Percentiles rank a stretch among this genome's conserved stretches.
phyloP scores from a whole-genome alignment of 2,797 vertebrate genomes.

The Phataginus tricuspis region DNA sequence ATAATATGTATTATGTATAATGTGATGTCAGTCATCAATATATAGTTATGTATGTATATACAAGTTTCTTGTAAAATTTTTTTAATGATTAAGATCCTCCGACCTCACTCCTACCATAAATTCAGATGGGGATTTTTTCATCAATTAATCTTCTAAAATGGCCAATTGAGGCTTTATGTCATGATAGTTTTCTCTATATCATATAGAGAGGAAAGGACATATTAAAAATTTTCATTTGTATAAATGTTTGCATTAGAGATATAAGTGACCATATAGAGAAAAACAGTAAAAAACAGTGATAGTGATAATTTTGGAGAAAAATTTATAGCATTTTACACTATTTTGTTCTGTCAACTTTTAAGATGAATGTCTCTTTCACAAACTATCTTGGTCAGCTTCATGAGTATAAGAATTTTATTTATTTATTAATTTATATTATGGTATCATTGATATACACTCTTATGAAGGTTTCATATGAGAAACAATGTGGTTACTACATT shows the following conservation, averaged over 20 bases:
- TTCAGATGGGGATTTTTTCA: background rate
- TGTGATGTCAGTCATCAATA: background rate
- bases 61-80: background rate
- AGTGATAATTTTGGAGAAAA: background rate
- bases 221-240: background rate
- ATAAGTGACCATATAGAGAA: background rate
- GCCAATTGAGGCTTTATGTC: background rate
- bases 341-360: background rate
- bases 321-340: background rate
- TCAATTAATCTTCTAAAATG: background rate
- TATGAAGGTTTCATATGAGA: too few relatives aligned
- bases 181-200: background rate
- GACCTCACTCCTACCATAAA: background rate
- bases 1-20: background rate
- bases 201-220: background rate
- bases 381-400: background rate
- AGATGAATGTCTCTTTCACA: background rate
- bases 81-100: background rate
- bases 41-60: background rate
- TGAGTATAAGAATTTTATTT: background rate
- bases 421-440: too few relatives aligned
- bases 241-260: background rate
- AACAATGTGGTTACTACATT: too few relatives aligned
- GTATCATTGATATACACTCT: too few relatives aligned
- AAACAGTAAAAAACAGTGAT: background rate